A percentile compares a stretch with the other conserved stretches of the same genome.
These are phyloP conservation scores for Coranthus polyacanthus DNA, from an alignment of 2,797 vertebrate genomes.

Conservation along the genomic window DNA sequence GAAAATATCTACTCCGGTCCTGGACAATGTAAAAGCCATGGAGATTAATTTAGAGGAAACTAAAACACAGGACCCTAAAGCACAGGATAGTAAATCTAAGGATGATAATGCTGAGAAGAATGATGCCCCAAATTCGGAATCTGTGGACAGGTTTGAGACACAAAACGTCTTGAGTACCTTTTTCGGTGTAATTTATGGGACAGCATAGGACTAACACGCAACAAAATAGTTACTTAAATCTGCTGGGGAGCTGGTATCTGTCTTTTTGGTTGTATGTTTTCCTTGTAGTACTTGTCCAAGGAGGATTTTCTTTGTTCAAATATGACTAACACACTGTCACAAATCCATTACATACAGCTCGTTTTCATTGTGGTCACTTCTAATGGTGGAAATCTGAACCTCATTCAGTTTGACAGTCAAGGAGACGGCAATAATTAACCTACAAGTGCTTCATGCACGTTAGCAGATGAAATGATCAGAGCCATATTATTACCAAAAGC, in stretches of 20 bases:
- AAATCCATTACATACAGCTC: constrained; percentile 9
- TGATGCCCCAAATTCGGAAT: constrained; percentile 62
- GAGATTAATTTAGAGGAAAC: constrained; percentile 57
- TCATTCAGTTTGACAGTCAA: constrained; percentile 41
- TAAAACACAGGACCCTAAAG: constrained; percentile 60
- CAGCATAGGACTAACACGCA: constrained; percentile 66
- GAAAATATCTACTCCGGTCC: constrained; percentile 72
- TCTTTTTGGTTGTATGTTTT: constrained; percentile 36
- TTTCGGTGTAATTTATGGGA: constrained; percentile 51
- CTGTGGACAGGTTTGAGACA: constrained; percentile 80
- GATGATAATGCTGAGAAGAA: constrained; percentile 63
- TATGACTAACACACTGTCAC: constrained; percentile 55
- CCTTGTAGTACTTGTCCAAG: constrained; percentile 17
- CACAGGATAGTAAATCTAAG: constrained; percentile 64
- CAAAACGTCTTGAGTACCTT: constrained; percentile 36
- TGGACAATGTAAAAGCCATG: constrained; percentile 57
- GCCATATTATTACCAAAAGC: constrained; percentile 1
- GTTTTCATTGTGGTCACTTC: constrained; percentile 23
- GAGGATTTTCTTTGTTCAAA: constrained; percentile 13
- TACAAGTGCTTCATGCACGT: not conserved
- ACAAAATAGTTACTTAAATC: constrained; percentile 18
- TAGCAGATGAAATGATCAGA: not conserved
- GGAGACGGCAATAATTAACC: not conserved
- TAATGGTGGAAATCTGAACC: constrained; percentile 31
- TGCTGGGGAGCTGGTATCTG: constrained; percentile 30